A percentile compares a stretch with the other conserved stretches of the same genome.
phyloP scores from a whole-genome alignment of 2,797 vertebrate species.

The Sebastes iracundus region DNA sequence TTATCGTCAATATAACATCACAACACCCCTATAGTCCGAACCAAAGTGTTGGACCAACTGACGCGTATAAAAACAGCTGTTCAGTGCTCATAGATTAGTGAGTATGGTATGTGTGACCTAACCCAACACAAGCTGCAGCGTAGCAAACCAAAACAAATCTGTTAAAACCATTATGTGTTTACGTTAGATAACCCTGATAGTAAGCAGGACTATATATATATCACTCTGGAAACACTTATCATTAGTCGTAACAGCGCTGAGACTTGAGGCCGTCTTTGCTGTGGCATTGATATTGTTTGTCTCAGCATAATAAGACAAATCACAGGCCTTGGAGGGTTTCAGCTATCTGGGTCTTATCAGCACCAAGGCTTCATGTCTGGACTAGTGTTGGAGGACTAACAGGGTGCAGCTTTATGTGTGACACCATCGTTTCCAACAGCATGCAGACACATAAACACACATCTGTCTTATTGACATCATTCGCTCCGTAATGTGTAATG shows the following conservation, averaged over 20 bases:
- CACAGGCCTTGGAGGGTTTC: slow-evolving; percentile 25
- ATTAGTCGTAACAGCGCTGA: background rate
- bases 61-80: background rate
- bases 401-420: background rate
- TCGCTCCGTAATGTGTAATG: slow-evolving; percentile 18
- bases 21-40: too few species aligned
- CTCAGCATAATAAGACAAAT: slow-evolving; percentile 24
- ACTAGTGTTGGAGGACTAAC: background rate
- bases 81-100: background rate
- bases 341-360: slow-evolving; percentile 46
- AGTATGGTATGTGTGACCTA: background rate
- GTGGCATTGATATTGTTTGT: slow-evolving; percentile 6
- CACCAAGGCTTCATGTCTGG: slow-evolving; percentile 2
- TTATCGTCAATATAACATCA: too few species aligned
- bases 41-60: too few species aligned
- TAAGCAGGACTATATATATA: slow-evolving; percentile 2
- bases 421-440: background rate
- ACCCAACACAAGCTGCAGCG: background rate
- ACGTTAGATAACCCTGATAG: slow-evolving; percentile 10
- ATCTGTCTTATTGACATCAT: background rate
- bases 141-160: background rate
- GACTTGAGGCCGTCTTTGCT: background rate
- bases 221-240: slow-evolving; percentile 17
- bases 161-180: background rate
- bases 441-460: slow-evolving; percentile 3